A percentile compares a stretch with the other conserved stretches of the same genome.
phyloP scores from a whole-genome alignment of 2,888 invertebrate species.

The Operophtera brumata region DNA sequence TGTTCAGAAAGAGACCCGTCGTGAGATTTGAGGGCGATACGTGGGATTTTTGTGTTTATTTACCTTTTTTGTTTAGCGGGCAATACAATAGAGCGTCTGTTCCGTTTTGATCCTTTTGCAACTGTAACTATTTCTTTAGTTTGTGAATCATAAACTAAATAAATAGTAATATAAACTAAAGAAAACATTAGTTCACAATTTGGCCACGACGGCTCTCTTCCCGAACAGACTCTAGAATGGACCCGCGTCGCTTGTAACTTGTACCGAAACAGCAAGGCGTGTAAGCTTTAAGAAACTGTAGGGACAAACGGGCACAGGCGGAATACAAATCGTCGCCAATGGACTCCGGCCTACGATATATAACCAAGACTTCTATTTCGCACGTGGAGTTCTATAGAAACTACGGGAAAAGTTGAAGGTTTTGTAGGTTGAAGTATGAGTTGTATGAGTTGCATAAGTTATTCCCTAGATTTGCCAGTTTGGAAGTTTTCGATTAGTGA shows the following conservation, averaged over 20 bases:
- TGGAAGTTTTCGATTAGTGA: background rate
- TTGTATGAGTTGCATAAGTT: background rate
- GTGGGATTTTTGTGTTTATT: no score
- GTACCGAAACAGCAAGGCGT: slow-evolving; percentile 6
- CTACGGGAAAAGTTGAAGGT: background rate
- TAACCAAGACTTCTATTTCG: background rate
- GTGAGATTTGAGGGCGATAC: no score
- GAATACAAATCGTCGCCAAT: slow-evolving; percentile 35
- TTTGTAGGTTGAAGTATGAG: background rate
- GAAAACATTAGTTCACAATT: no score
- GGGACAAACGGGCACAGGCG: slow-evolving; percentile 12
- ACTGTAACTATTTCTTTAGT: no score
- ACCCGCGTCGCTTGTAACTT: slow-evolving; percentile 4
- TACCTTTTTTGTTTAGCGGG: no score
- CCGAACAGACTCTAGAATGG: no score
- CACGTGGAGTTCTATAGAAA: background rate
- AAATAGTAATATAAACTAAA: no score
- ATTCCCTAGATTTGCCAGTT: background rate
- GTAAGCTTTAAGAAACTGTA: slow-evolving; percentile 29
- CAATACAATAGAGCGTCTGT: no score
- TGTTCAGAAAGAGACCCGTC: no score
- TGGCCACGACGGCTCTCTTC: no score
- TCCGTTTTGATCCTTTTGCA: no score
- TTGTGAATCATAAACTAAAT: no score
- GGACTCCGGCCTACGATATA: slow-evolving; percentile 8